These are phyloP conservation scores for Psittacula derbiana DNA, from an alignment of 2,797 vertebrate species.

Conservation along the genomic window DNA sequence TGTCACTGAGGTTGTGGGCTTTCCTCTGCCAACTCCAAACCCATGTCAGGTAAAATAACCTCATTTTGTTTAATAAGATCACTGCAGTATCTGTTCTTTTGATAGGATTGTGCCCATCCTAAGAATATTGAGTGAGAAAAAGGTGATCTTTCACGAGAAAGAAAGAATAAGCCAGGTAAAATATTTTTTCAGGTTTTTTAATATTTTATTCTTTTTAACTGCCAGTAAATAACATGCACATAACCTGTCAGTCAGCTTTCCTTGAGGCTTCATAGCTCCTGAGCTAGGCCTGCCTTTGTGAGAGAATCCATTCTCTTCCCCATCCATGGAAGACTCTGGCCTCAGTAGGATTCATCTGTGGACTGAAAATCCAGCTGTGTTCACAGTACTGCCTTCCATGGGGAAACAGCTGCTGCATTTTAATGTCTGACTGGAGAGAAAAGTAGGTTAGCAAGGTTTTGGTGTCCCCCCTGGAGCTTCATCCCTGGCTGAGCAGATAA, in stretches of 20 bases:
- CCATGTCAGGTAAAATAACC: background rate
- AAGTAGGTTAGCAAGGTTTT: slow-evolving; percentile 50
- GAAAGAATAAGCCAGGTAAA: background rate
- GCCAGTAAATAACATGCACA: background rate
- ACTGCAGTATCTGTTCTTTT: background rate
- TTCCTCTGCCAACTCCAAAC: background rate
- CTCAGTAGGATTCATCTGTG: background rate
- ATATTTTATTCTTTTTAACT: background rate
- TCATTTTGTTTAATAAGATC: accelerated
- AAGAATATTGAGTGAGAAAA: background rate
- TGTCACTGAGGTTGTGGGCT: background rate
- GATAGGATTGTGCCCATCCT: background rate
- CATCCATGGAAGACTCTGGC: background rate
- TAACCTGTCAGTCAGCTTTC: background rate
- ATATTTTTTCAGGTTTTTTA: background rate
- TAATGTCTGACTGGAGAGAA: background rate
- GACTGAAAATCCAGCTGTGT: background rate
- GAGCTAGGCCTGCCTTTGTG: background rate
- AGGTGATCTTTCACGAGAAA: background rate
- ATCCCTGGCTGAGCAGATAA: slow-evolving; percentile 4
- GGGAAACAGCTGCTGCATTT: slow-evolving; percentile 14
- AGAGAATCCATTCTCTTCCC: background rate
- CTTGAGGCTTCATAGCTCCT: background rate
- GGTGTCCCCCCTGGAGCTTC: slow-evolving; percentile 12
- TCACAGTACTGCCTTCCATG: background rate